These are phyloP conservation scores for Riparia riparia DNA, from an alignment of 2,113 vertebrate species.

Conservation along the genomic window DNA sequence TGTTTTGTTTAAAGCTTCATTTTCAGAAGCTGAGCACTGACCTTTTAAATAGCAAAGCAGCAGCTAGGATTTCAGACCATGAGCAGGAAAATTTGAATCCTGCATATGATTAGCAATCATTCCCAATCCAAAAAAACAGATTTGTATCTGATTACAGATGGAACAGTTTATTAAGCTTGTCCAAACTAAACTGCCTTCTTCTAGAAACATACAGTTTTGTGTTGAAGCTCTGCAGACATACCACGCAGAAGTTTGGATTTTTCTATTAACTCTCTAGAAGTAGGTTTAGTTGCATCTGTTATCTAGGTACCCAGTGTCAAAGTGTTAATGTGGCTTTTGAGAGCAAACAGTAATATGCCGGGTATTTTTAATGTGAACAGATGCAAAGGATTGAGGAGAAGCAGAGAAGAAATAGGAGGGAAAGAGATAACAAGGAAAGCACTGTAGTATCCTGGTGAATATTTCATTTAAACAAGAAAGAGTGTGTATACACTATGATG, in stretches of 20 bases:
- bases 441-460: background rate
- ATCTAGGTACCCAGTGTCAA: background rate
- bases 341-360: background rate
- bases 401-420: background rate
- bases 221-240: background rate
- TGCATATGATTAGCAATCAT: background rate
- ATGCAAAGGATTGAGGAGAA: background rate
- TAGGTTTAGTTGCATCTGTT: background rate
- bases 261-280: background rate
- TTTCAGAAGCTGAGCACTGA: background rate
- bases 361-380: rapidly evolving
- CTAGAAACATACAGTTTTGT: background rate
- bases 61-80: background rate
- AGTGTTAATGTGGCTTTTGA: background rate
- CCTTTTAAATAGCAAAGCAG: background rate
- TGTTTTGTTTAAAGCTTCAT: background rate
- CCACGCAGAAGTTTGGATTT: background rate
- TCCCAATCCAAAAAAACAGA: background rate
- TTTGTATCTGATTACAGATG: background rate
- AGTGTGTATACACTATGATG: rapidly evolving
- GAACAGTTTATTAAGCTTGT: background rate
- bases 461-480: background rate
- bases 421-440: background rate
- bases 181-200: background rate
- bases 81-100: background rate